Conservation (phyloP, 2,113 vertebrate genomes). For the Hyaena hyaena region DNA sequence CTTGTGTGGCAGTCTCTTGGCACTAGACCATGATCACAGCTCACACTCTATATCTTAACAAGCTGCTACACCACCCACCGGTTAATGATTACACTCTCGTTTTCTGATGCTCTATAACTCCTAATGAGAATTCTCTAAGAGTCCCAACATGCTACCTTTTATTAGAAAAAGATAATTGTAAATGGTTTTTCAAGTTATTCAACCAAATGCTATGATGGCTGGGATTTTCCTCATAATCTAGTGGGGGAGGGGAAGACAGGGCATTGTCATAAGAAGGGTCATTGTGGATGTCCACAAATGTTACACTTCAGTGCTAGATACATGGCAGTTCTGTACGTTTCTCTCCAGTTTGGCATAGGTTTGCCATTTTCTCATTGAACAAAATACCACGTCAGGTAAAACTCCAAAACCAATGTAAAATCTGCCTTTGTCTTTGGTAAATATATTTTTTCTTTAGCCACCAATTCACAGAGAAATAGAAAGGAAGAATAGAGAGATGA, state of each 20-base stretch:
- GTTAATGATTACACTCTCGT: slow-evolving; percentile 55
- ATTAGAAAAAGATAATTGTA: slow-evolving; percentile 50
- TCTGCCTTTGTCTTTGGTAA: slow-evolving; percentile 14
- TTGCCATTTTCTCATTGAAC: not conserved
- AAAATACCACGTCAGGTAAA: not conserved
- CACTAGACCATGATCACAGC: not conserved
- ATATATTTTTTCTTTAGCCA: slow-evolving; percentile 19
- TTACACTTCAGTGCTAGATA: not conserved
- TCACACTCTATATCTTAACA: slow-evolving; percentile 61
- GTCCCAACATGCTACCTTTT: not conserved
- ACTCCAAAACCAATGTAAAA: not conserved
- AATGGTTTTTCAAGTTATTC: slow-evolving; percentile 40
- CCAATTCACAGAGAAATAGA: not conserved
- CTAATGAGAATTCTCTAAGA: slow-evolving; percentile 34
- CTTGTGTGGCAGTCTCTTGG: slow-evolving; percentile 27
- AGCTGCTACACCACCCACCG: slow-evolving; percentile 68
- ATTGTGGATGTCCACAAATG: not conserved
- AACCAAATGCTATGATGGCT: not conserved
- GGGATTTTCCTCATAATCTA: not conserved
- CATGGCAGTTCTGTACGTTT: not conserved
- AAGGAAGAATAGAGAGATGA: not conserved
- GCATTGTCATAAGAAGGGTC: not conserved
- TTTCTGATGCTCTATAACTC: slow-evolving; percentile 60
- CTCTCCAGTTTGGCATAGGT: not conserved
- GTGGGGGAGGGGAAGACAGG: not conserved